Percentiles rank a stretch among this genome's conserved stretches.
These are phyloP conservation scores for Rhagium mordax DNA, from an alignment of 2,888 invertebrate species.

Conservation along the genomic window DNA sequence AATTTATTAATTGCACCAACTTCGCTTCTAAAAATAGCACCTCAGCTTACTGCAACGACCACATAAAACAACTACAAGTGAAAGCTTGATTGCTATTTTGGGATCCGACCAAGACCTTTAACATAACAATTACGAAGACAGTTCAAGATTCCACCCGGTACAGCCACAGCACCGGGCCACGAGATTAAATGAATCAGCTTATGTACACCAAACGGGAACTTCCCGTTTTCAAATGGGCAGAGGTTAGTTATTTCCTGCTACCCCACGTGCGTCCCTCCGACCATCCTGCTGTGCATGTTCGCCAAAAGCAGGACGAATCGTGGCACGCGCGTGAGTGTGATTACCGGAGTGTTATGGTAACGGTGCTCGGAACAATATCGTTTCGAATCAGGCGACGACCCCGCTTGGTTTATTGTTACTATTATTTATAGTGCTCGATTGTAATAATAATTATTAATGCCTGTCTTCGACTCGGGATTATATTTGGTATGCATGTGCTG, in stretches of 20 bases:
- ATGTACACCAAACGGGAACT: background rate
- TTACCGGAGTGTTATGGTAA: conserved; percentile 24
- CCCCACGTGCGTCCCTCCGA: conserved; percentile 20
- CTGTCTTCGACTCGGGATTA: background rate
- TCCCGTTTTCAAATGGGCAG: background rate
- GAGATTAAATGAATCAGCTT: background rate
- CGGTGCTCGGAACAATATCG: conserved; percentile 27
- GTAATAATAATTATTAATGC: background rate
- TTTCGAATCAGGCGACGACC: conserved; percentile 7
- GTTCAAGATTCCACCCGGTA: background rate
- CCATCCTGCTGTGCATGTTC: conserved; percentile 7
- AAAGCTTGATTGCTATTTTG: too few relatives aligned
- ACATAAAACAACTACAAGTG: too few relatives aligned
- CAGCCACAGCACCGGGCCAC: background rate
- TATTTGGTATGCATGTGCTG: background rate
- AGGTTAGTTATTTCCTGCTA: conserved; percentile 27
- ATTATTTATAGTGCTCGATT: background rate
- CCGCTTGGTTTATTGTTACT: background rate
- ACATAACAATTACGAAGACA: too few relatives aligned
- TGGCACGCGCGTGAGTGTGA: conserved; percentile 15
- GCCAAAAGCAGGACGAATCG: background rate
- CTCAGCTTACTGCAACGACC: too few relatives aligned
- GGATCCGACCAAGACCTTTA: too few relatives aligned
- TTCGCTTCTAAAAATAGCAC: too few relatives aligned
- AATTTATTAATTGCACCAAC: too few relatives aligned